These are phyloP conservation scores for Acrocephalus scirpaceus DNA, from an alignment of 2,797 vertebrate genomes.

Conservation along the genomic window DNA sequence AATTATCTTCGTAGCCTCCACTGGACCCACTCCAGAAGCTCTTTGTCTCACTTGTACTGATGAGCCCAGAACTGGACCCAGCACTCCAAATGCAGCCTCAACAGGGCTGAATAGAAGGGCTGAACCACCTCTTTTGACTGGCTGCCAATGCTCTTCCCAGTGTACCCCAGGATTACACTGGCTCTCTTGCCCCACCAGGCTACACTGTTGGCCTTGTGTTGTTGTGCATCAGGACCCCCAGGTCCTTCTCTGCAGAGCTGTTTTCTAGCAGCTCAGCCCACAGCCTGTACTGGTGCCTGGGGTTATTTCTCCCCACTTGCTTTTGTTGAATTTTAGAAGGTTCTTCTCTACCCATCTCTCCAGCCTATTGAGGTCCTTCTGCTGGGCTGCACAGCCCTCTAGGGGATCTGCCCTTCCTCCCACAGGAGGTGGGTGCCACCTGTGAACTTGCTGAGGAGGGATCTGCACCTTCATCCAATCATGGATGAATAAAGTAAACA, in stretches of 20 bases:
- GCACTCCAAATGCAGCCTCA: neutral
- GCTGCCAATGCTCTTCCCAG: neutral
- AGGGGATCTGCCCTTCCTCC: rapidly evolving
- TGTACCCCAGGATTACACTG: neutral
- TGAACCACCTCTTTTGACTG: rapidly evolving
- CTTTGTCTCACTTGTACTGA: neutral
- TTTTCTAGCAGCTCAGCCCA: neutral
- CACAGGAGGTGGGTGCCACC: rapidly evolving
- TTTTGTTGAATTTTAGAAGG: neutral
- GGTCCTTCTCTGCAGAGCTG: neutral
- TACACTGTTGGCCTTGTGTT: neutral
- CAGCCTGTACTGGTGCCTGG: rapidly evolving
- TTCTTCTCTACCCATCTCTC: neutral
- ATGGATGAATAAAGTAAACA: neutral
- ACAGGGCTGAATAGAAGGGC: neutral
- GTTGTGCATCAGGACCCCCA: neutral
- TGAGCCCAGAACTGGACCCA: neutral
- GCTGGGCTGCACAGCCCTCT: neutral
- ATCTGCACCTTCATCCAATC: neutral
- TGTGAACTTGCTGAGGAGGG: neutral
- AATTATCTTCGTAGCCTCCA: neutral
- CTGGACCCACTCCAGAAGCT: neutral
- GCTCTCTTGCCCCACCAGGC: neutral
- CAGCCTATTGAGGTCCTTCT: rapidly evolving
- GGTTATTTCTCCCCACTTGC: neutral